Evolutionary conservation across 1,140 invertebrate genomes (phyloP).

Genomic region (Archegozetes longisetosus): DNA sequence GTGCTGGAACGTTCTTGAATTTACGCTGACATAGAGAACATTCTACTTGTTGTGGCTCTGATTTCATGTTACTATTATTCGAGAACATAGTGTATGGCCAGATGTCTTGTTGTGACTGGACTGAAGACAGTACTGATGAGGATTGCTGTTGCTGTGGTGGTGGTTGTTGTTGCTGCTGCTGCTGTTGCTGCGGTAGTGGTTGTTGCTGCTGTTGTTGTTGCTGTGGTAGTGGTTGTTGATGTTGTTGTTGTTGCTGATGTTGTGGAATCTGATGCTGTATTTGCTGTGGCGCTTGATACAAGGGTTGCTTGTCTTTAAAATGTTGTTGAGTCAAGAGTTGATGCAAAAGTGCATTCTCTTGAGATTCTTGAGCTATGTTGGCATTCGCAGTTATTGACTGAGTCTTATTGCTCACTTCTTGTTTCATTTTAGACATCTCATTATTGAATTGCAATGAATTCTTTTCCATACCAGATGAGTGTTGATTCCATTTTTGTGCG

Average conservation of each 20-base stretch:
- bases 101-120: background rate
- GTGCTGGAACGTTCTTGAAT: slow-evolving; percentile 89
- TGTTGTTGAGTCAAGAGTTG: slow-evolving; percentile 1
- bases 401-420: background rate
- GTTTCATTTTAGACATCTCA: background rate
- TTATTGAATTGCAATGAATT: background rate
- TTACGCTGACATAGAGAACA: slow-evolving; percentile 83
- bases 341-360: slow-evolving; percentile 9
- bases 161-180: slow-evolving; percentile 23
- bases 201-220: slow-evolving; percentile 45
- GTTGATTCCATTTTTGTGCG: too few species aligned
- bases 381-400: background rate
- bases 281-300: background rate
- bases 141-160: slow-evolving; percentile 21
- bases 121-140: background rate
- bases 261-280: background rate
- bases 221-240: background rate
- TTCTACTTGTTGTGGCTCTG: slow-evolving; percentile 49
- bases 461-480: background rate
- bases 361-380: background rate
- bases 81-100: background rate
- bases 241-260: background rate
- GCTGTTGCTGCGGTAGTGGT: slow-evolving; percentile 23
- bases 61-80: slow-evolving; percentile 2
- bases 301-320: background rate